phyloP scores from a whole-genome alignment of 2,888 invertebrate genomes.

The Leucophenga maculata region DNA sequence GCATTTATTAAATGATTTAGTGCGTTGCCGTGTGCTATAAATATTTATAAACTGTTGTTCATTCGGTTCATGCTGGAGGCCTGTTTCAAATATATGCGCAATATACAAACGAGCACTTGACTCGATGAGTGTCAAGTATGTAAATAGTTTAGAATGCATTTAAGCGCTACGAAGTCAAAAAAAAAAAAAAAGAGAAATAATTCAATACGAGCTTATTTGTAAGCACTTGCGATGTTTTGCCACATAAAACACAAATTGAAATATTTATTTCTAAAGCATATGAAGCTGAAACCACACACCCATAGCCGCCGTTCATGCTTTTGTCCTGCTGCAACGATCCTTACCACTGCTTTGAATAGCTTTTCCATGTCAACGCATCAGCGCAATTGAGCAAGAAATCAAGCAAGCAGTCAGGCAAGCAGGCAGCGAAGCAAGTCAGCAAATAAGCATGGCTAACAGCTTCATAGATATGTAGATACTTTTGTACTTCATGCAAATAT shows the following conservation, averaged over 20 bases:
- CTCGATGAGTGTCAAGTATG: neutral
- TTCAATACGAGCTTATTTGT: conserved; percentile 4
- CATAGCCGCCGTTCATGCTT: neutral
- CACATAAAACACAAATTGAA: conserved; percentile 12
- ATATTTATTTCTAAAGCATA: neutral
- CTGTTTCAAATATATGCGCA: conserved; percentile 18
- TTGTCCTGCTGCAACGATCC: neutral
- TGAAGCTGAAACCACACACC: neutral
- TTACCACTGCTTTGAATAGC: neutral
- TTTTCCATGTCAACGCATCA: neutral
- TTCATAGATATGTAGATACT: conserved; percentile 22
- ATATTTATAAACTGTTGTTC: conserved; percentile 23
- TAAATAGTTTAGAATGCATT: conserved; percentile 19
- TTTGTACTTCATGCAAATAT: conserved; percentile 6
- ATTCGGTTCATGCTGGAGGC: neutral
- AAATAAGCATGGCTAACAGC: neutral
- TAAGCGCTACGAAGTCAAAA: neutral
- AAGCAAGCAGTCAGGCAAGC: conserved; percentile 3
- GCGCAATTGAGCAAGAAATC: conserved; percentile 13
- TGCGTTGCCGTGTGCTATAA: conserved; percentile 62
- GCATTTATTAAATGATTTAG: conserved; percentile 58
- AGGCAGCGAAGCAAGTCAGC: neutral
- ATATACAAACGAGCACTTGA: neutral
- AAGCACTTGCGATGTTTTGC: neutral
- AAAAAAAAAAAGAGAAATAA: too few relatives aligned